Conservation (phyloP, 1,140 invertebrate genomes). For the Hirudo medicinalis region DNA sequence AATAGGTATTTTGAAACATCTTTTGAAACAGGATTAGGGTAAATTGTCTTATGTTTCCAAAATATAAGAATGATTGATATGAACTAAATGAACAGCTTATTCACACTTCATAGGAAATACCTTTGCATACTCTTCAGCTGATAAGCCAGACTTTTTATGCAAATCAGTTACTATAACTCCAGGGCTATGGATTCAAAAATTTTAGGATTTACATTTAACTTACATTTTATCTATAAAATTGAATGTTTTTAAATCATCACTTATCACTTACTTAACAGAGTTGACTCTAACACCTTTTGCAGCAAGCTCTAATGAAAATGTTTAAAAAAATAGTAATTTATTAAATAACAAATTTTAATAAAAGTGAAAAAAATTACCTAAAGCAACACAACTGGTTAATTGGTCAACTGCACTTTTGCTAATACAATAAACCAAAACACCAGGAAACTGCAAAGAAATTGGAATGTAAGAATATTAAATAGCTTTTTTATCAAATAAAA, state of each 20-base stretch:
- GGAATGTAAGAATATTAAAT: no score
- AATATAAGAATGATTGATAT: no score
- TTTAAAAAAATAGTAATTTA: no score
- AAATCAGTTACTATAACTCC: constrained; percentile 53
- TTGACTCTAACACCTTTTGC: constrained; percentile 69
- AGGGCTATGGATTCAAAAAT: constrained; percentile 45
- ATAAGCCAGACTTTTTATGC: constrained; percentile 60
- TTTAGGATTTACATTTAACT: no score
- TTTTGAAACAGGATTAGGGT: no score
- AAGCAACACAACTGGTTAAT: constrained; percentile 61
- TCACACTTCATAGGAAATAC: no score
- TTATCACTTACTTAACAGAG: constrained; percentile 53
- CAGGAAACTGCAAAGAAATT: constrained; percentile 36
- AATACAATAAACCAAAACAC: constrained; percentile 60
- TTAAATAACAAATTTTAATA: no score
- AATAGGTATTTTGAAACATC: no score
- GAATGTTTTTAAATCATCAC: constrained; percentile 17
- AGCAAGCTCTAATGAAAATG: constrained; percentile 50
- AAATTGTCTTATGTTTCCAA: no score
- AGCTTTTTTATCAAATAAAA: no score
- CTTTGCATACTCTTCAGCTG: constrained; percentile 50
- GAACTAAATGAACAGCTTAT: no score
- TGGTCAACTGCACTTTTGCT: constrained; percentile 81
- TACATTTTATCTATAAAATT: no score
- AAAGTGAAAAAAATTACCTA: constrained; percentile 40